Base-by-base conservation (phyloP, 2,113 vertebrate species). In the Zapus hudsonius region DNA sequence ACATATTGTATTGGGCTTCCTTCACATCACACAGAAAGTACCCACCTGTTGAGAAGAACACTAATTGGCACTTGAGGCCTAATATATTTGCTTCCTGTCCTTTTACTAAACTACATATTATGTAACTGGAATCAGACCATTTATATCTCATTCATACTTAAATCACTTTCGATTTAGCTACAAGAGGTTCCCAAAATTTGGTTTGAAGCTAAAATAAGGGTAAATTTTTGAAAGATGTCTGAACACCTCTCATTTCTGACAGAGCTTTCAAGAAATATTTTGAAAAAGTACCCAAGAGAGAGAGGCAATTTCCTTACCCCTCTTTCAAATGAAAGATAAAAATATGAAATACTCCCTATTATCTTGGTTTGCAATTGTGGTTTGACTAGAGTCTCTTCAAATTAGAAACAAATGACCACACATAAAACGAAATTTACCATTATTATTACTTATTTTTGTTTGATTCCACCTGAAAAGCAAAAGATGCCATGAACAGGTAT, bases 281-380 rank as follows among this genome's bases (percentile, higher is more conserved):
- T 52, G 12, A 70, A 61, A 17, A 74, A 63, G 5, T 67, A 29
- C 9, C 44, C 90, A 89, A 79, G 42, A 36, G 72, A 4, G 3
- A 70, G 15, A 40, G 27, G 2, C 2, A 5, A 16, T 86, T 73
- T 93, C 52, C 73, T 84, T 33, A 38, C 10, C 13, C 12, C 5
- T 15, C 27, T 91, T 92, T 93, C 7, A 52, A 25, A 42, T 64
- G 17, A 83, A 87, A 87, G 36, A 67, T 63, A 70, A 81, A 87
- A 81, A n/a, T 23, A 0, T 13, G 27, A 12, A 11, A 69, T 72
- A 1, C 59, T 84, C 4, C 20, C 36, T 47, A 78, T 33, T 13
- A 57, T 3, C 17, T 88, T 52, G 63, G 11, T 93, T 84, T 90
- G 6, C 36, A 81, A 44, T 72, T 92, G 59, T 44, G 3, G 9